Conservation (phyloP, 1,140 invertebrate species). For the Lepidostoma basale region DNA sequence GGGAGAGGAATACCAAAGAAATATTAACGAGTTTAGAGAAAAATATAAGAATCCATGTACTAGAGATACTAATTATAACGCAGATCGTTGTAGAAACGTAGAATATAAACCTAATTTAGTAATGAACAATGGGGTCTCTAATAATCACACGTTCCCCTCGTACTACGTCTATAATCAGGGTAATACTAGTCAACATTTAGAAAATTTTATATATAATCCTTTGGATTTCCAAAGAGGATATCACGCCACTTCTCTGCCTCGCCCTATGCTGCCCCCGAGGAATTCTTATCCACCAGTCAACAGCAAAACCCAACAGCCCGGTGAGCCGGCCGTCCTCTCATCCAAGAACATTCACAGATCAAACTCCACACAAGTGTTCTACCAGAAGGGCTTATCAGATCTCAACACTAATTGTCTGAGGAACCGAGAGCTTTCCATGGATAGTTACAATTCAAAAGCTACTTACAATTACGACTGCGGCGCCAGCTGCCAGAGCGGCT, state of each 20-base stretch:
- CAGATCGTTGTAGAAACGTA: conserved; percentile 22
- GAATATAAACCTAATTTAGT: conserved; percentile 33
- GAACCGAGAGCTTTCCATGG: conserved; percentile 11
- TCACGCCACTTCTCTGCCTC: conserved; percentile 60
- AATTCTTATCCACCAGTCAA: conserved; percentile 66
- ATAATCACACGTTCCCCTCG: conserved; percentile 34
- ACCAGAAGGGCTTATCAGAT: conserved; percentile 49
- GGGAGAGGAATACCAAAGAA: conserved; percentile 60
- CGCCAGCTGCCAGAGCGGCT: conserved; percentile 31
- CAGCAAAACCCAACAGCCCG: conserved; percentile 57
- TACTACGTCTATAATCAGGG: conserved; percentile 39
- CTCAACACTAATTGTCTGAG: conserved; percentile 6
- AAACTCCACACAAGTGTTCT: conserved; percentile 61
- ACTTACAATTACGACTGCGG: conserved; percentile 41
- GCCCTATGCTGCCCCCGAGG: conserved; percentile 63
- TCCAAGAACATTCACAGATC: conserved; percentile 61
- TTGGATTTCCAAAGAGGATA: conserved; percentile 63
- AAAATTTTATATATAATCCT: conserved; percentile 60
- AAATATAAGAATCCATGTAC: conserved; percentile 63
- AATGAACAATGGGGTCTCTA: conserved; percentile 20
- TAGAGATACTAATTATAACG: conserved; percentile 37
- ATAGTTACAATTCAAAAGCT: background rate
- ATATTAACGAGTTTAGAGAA: conserved; percentile 66
- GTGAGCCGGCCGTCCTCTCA: conserved; percentile 56
- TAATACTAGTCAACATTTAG: conserved; percentile 52